Conservation (phyloP, 2,888 invertebrate genomes). For the Morinoia aosen region DNA sequence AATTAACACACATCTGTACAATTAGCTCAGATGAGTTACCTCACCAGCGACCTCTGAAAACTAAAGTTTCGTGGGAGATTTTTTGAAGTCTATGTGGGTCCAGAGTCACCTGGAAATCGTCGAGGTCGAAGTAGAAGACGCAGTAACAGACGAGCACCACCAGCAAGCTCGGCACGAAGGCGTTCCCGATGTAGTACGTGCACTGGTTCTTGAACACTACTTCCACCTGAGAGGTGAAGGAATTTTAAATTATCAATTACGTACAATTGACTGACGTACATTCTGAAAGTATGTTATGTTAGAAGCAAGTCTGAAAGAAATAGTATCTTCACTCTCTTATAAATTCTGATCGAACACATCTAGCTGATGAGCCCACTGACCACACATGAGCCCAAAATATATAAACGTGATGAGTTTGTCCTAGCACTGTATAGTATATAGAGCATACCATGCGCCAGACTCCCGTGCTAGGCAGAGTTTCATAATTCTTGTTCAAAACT, state of each 20-base stretch:
- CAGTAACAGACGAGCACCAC: constrained; percentile 35
- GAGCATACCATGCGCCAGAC: too few relatives aligned
- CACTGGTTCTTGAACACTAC: constrained; percentile 36
- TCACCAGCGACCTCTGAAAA: neutral
- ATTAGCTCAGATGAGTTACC: neutral
- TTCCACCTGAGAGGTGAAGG: neutral
- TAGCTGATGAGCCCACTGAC: too few relatives aligned
- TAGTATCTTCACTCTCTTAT: too few relatives aligned
- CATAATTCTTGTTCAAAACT: too few relatives aligned
- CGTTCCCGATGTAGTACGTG: constrained; percentile 44
- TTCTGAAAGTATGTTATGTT: neutral
- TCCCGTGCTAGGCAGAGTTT: too few relatives aligned
- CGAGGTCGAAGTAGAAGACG: constrained; percentile 39
- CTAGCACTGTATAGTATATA: too few relatives aligned
- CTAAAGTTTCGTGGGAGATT: neutral
- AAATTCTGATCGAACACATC: too few relatives aligned
- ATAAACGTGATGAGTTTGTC: too few relatives aligned
- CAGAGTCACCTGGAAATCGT: constrained; percentile 33
- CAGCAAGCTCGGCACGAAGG: constrained; percentile 29
- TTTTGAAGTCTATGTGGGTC: neutral
- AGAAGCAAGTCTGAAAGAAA: too few relatives aligned
- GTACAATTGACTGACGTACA: neutral
- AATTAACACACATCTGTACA: too few relatives aligned
- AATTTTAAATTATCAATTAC: neutral
- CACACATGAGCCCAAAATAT: too few relatives aligned